A percentile compares a stretch with the other conserved stretches of the same genome.
These are phyloP conservation scores for Tetragonula clypearis DNA, from an alignment of 1,140 invertebrate species.

Conservation along the genomic window DNA sequence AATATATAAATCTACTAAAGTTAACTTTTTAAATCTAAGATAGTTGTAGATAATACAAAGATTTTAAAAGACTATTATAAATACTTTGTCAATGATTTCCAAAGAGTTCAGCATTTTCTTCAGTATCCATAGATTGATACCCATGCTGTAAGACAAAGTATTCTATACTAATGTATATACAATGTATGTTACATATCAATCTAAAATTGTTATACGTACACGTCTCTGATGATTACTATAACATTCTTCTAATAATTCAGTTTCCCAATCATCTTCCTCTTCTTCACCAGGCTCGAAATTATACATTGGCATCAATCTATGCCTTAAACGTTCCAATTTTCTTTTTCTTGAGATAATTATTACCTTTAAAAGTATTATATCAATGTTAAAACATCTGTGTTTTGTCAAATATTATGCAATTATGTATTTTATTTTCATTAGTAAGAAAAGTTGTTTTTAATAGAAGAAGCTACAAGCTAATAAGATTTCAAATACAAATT, in stretches of 20 bases:
- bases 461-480: conserved; percentile 5
- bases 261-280: conserved; percentile 85
- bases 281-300: conserved; percentile 86
- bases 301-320: conserved; percentile 86
- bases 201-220: conserved; percentile 68
- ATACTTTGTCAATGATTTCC: conserved; percentile 59
- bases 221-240: conserved; percentile 76
- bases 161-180: conserved; percentile 44
- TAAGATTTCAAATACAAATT: conserved; percentile 28
- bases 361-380: conserved; percentile 73
- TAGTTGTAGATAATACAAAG: conserved; percentile 40
- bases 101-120: conserved; percentile 79
- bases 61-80: conserved; percentile 31
- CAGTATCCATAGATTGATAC: conserved; percentile 78
- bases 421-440: neutral
- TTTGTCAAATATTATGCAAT: neutral
- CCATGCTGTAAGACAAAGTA: conserved; percentile 76
- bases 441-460: conserved; percentile 35
- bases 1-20: conserved; percentile 54
- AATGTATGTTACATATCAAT: conserved; percentile 24
- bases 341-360: conserved; percentile 80
- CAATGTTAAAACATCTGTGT: conserved; percentile 1
- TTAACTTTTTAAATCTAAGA: conserved; percentile 28
- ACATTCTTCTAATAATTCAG: conserved; percentile 82
- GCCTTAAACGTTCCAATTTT: conserved; percentile 83